A percentile compares a stretch with the other conserved stretches of the same genome.
These are phyloP conservation scores for Drosophila sp. DNA, from an alignment of 1,140 invertebrate species.

Conservation along the genomic window DNA sequence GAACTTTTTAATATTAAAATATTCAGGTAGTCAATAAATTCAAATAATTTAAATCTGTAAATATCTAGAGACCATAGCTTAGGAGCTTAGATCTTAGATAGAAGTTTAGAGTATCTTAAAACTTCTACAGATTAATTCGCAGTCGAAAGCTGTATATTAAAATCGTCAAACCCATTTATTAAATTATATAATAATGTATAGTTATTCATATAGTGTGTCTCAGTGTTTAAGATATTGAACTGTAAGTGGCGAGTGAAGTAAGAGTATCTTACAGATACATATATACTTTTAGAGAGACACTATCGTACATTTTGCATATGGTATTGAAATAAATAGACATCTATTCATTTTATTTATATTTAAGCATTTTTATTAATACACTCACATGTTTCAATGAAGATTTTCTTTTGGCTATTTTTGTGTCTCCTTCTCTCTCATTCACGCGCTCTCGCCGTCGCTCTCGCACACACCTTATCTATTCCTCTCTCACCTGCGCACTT, in stretches of 20 bases:
- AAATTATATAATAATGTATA: background rate
- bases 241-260: background rate
- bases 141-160: background rate
- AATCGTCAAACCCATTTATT: too few species aligned
- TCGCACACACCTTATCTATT: conserved; percentile 38
- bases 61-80: too few species aligned
- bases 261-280: conserved; percentile 58
- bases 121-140: background rate
- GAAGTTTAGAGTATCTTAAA: background rate
- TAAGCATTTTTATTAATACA: conserved; percentile 68
- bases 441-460: conserved; percentile 8
- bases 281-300: conserved; percentile 1
- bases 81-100: too few species aligned
- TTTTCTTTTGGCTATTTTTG: conserved; percentile 52
- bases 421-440: background rate
- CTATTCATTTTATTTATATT: conserved; percentile 29
- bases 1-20: too few species aligned
- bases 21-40: too few species aligned
- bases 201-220: background rate
- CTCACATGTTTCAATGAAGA: conserved; percentile 55
- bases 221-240: background rate
- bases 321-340: conserved; percentile 50
- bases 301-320: conserved; percentile 50
- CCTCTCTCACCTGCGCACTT: conserved; percentile 37
- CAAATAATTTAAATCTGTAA: too few species aligned